A percentile compares a stretch with the other conserved stretches of the same genome.
These are phyloP conservation scores for Sinocyclocheilus anshuiensis DNA, from an alignment of 2,113 vertebrate genomes.

Conservation along the genomic window DNA sequence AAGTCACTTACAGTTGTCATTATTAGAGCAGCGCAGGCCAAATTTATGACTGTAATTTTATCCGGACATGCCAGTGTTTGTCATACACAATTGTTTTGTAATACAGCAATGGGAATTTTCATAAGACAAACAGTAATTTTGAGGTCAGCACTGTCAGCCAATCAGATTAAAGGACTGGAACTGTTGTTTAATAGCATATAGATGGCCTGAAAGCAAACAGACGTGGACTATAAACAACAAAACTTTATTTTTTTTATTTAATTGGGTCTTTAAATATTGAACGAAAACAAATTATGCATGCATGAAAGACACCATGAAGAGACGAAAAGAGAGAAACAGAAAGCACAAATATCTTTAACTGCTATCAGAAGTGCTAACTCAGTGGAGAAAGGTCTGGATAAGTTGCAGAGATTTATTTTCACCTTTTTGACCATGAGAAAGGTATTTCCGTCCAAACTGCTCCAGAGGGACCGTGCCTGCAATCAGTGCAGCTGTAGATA, in stretches of 20 bases:
- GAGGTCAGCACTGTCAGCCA: constrained; percentile 42
- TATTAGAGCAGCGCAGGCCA: constrained; percentile 68
- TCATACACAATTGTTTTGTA: constrained; percentile 74
- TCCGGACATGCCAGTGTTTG: constrained; percentile 67
- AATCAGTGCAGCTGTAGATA: too few species aligned
- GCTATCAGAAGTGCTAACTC: not conserved
- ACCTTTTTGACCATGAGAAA: not conserved
- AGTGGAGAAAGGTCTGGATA: too few species aligned
- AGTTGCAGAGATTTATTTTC: not conserved
- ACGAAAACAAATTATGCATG: constrained; percentile 10
- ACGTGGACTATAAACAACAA: not conserved
- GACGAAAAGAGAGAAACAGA: not conserved
- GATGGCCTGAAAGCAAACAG: not conserved
- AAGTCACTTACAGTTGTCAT: constrained; percentile 66
- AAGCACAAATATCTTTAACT: constrained; percentile 11
- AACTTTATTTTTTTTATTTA: not conserved
- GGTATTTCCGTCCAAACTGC: too few species aligned
- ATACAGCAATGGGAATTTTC: constrained; percentile 71
- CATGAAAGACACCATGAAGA: not conserved
- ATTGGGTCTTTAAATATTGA: constrained; percentile 13
- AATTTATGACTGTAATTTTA: constrained; percentile 71
- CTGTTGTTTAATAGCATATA: constrained; percentile 3
- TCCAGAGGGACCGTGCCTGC: too few species aligned
- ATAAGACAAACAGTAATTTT: constrained; percentile 71
- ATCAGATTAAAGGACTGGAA: not conserved